A percentile compares a stretch with the other conserved stretches of the same genome.
These are phyloP conservation scores for Mustelus asterias DNA, from an alignment of 2,113 vertebrate species.

Conservation along the genomic window DNA sequence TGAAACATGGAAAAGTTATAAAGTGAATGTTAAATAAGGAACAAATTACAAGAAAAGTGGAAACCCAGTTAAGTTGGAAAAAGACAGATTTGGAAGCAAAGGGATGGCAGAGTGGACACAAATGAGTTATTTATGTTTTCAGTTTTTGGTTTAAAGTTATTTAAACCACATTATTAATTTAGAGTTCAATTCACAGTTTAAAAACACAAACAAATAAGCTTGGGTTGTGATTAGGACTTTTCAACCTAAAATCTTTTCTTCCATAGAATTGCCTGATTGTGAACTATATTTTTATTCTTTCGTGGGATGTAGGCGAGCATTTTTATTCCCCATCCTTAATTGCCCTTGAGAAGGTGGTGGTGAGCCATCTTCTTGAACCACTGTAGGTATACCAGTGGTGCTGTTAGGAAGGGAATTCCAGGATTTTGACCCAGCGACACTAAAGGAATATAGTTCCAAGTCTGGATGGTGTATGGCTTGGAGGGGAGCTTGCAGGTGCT, in stretches of 20 bases:
- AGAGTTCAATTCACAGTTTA: background rate
- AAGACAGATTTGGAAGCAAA: background rate
- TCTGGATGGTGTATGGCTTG: no score
- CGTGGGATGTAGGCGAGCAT: background rate
- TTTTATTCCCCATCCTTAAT: no score
- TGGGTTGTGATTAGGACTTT: background rate
- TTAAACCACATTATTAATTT: background rate
- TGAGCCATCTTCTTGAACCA: no score
- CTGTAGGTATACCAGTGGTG: no score
- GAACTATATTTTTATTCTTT: background rate
- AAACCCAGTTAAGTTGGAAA: background rate
- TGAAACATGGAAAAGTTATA: background rate
- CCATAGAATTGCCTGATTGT: background rate
- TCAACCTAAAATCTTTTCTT: no score
- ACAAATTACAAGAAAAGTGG: background rate
- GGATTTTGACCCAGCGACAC: no score
- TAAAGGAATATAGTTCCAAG: no score
- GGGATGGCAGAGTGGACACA: background rate
- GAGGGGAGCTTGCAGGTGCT: no score
- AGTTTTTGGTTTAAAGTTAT: background rate
- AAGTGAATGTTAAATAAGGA: background rate
- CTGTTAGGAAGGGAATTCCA: no score
- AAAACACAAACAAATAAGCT: background rate
- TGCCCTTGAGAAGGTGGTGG: no score
- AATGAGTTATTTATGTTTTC: background rate